A percentile compares a stretch with the other conserved stretches of the same genome.
phyloP scores from a whole-genome alignment of 2,888 invertebrate genomes.

The Euplexia lucipara region DNA sequence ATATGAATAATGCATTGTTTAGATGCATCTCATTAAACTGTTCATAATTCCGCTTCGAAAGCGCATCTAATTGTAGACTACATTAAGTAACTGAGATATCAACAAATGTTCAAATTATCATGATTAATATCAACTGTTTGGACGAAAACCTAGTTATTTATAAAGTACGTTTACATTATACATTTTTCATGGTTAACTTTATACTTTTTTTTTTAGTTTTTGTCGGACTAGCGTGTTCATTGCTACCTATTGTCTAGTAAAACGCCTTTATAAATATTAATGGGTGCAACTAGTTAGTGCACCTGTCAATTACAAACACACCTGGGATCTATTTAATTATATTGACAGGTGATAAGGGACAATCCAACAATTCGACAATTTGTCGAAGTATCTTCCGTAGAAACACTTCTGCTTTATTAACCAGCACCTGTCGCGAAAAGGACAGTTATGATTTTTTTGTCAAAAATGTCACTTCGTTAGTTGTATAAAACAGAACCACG shows the following conservation, averaged over 20 bases:
- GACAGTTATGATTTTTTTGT: too few relatives aligned
- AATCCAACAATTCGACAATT: too few relatives aligned
- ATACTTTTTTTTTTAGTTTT: constrained; percentile 26
- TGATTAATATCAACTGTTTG: constrained; percentile 56
- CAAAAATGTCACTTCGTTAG: too few relatives aligned
- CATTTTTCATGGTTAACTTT: constrained; percentile 31
- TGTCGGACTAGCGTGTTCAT: constrained; percentile 17
- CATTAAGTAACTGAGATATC: constrained; percentile 53
- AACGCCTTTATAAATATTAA: constrained; percentile 58
- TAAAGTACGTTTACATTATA: constrained; percentile 20
- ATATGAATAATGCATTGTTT: constrained; percentile 78
- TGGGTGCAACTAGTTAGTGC: constrained; percentile 55
- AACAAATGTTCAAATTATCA: constrained; percentile 61
- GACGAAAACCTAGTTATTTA: constrained; percentile 43
- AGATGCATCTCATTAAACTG: constrained; percentile 71
- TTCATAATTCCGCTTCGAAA: constrained; percentile 76
- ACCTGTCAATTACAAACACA: constrained; percentile 63
- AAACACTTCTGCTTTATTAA: too few relatives aligned
- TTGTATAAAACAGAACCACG: constrained; percentile 11
- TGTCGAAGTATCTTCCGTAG: too few relatives aligned
- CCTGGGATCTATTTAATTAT: constrained; percentile 19
- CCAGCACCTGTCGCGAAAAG: too few relatives aligned
- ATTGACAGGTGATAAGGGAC: too few relatives aligned
- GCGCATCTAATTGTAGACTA: constrained; percentile 75
- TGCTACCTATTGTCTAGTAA: constrained; percentile 54